phyloP scores from a whole-genome alignment of 2,888 invertebrate genomes.

The Argyra leucocephala region DNA sequence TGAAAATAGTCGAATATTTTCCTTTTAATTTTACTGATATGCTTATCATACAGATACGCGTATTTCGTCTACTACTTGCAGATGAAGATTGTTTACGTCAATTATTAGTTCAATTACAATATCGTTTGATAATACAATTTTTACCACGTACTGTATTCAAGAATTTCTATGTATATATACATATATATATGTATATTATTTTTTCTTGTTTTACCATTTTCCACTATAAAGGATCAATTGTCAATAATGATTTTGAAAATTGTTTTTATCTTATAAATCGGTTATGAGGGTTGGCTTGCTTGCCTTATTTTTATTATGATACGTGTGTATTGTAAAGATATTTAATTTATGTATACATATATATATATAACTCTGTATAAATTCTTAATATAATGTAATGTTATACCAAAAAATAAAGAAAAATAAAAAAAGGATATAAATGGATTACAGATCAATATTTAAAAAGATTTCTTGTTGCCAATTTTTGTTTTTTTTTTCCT shows the following conservation, averaged over 20 bases:
- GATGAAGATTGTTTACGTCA: no score
- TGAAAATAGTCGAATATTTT: no score
- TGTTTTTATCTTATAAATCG: constrained; percentile 6
- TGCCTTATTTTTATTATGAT: not conserved
- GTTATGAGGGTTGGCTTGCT: not conserved
- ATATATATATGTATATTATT: no score
- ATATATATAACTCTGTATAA: not conserved
- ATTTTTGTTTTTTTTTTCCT: not conserved
- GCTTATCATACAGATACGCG: no score
- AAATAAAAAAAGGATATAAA: constrained; percentile 1
- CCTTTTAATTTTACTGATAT: no score
- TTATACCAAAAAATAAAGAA: no score
- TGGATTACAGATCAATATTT: constrained; percentile 6
- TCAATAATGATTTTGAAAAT: constrained; percentile 6
- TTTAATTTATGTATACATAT: not conserved
- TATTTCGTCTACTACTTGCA: no score
- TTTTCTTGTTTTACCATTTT: not conserved
- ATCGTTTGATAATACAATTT: no score
- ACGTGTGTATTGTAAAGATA: not conserved
- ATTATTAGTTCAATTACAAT: no score
- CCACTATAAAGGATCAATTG: not conserved
- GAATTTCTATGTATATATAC: no score
- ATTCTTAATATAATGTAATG: not conserved
- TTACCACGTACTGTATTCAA: no score
- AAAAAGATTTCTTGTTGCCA: not conserved